Base-by-base conservation (phyloP, 2,113 vertebrate species). In the Peromyscus californicus region DNA sequence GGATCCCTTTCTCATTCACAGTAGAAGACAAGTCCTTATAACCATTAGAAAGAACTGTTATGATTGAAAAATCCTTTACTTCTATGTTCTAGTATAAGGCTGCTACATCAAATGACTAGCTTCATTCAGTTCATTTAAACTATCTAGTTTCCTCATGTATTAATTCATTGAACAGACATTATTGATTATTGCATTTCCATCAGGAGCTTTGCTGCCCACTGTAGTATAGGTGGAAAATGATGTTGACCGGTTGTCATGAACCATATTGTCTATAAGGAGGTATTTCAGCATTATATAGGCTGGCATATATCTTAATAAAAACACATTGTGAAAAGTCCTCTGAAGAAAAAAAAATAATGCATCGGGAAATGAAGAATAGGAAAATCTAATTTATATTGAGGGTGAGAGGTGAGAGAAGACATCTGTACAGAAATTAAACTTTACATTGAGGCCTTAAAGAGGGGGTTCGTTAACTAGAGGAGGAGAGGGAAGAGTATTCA, bases 271-370 rank as follows among this genome's bases (percentile, higher is more conserved):
- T 85, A 83, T 29, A 87, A 74, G 76, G 13, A 89, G 42, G 31
- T 93, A 70, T 61, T 88, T 74, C 61, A 65, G 59, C 63, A 83
- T 65, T 76, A 82, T 94, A 94, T 48, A 92, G 24, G 45, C 93
- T 79, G 82, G 31, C 24, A 75, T 80, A 75, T 76, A 57, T 69
- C 72, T 82, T 91, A 69, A 75, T 74, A 72, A 61, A 83, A 92
- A 39, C 29, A 92, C 36, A 24, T 54, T 61, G 36, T 69, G 54
- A 74, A 78, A 83, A 88, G 48, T 36, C 80, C 24, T 90, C 54
- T 93, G 76, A 90, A 96, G 74, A 26, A 83, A 26, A 83, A 83
- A 91, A 94, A 93, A 59, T n/a, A 93, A 59, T n/a, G 33, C 15
- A 74, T 74, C 17, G 2, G 39, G 31, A 63, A 70, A 94, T 74